Base-by-base conservation (phyloP, 1,140 invertebrate genomes). In the Myzus persicae region DNA sequence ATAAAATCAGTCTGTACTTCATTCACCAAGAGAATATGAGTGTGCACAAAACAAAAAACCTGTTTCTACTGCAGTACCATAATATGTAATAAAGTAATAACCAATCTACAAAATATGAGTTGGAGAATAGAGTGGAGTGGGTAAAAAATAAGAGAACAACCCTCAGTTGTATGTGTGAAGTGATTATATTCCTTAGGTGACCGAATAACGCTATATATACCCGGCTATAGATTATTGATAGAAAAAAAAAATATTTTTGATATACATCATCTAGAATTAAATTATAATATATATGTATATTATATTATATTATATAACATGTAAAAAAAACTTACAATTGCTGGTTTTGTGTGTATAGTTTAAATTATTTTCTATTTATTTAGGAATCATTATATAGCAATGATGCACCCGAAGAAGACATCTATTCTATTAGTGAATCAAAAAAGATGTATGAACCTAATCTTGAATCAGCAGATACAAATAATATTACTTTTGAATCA, bases 371-470 rank as follows among this genome's bases (percentile, higher is more conserved):
- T 89, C 20, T 38, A 20, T 26, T 90, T 89, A 9, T 89, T 42
- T 67, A 93, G 91, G 46, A 93, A 54, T 93, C 81, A 5, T 93
- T 54, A 40, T 92, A 36, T 48, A 93, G 76, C 22, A 85, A 84
- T 93, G 91, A 93, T 40, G 81, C 31, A 85, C 44, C 36, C 26
- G 38, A 48, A 84, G 40, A 92, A 48, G n/a, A 92, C 18, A 26
- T 82, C 1, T 44, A 92, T 76, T 48, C 67, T 81, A 82, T 48
- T 40, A 82, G 18, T 82, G 76, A 82, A 92, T 90, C 89, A 90
- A 59, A 90, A 44, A 42, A 42, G 31, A 90, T 20, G 42, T 40
- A 67, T n/a, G 38, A 67, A 42, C n/a, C 24, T 42, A 67, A 44
- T 31, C 26, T 22, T 54, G 22, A 40, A 26, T n/a, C 14, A n/a